Conservation (phyloP, 2,113 vertebrate genomes). For the Trematomus loennbergii region DNA sequence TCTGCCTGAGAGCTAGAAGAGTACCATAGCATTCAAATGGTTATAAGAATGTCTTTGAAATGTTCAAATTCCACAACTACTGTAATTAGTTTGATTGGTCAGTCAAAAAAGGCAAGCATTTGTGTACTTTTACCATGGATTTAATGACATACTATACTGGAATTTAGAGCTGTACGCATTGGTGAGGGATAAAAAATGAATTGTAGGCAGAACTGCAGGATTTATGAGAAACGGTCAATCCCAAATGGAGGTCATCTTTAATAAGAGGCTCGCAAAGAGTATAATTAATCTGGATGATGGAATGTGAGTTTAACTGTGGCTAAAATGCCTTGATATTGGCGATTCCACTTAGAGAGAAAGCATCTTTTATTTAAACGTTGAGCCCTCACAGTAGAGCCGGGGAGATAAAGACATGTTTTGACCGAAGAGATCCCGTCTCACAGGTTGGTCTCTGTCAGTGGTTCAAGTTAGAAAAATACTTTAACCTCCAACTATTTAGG, state of each 20-base stretch:
- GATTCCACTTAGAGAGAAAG: slow-evolving; percentile 5
- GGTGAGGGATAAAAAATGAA: slow-evolving; percentile 1
- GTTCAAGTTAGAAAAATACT: slow-evolving; percentile 45
- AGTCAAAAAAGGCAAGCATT: slow-evolving; percentile 2
- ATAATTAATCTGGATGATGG: slow-evolving; percentile 18
- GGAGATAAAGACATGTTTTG: slow-evolving; percentile 28
- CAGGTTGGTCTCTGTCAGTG: slow-evolving; percentile 24
- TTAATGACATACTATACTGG: slow-evolving; percentile 24
- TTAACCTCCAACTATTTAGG: slow-evolving; percentile 38
- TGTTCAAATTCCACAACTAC: slow-evolving; percentile 11
- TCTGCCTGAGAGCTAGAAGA: background rate
- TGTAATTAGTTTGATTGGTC: slow-evolving; percentile 17
- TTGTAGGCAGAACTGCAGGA: background rate
- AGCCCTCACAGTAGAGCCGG: background rate
- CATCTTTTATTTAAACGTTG: slow-evolving; percentile 2
- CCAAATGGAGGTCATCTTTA: slow-evolving; percentile 1
- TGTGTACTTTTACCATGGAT: slow-evolving; percentile 19
- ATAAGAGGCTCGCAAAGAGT: background rate
- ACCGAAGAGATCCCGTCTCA: slow-evolving; percentile 28
- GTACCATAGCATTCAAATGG: background rate
- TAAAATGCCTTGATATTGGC: background rate
- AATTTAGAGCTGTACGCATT: slow-evolving; percentile 11
- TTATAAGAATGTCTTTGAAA: slow-evolving; percentile 15
- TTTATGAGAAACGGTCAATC: slow-evolving; percentile 23
- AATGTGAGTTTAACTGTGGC: background rate